Conservation (phyloP, 2,888 invertebrate species). For the Drosophila prostipennis region DNA sequence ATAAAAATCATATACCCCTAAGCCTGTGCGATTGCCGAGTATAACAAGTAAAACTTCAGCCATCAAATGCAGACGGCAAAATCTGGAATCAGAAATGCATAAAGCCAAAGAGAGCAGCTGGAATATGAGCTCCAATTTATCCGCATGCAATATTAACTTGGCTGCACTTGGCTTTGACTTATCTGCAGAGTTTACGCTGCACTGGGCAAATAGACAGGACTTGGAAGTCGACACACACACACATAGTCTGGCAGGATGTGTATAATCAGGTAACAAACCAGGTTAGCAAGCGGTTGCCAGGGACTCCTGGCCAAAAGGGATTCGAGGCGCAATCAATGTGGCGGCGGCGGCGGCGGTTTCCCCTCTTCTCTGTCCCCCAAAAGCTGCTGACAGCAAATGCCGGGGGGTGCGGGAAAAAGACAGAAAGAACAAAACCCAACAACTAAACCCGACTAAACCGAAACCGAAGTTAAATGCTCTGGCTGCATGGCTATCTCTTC, state of each 20-base stretch:
- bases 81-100: slow-evolving; percentile 39
- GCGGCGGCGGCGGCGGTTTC: slow-evolving; percentile 29
- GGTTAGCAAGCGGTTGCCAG: slow-evolving; percentile 35
- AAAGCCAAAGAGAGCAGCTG: slow-evolving; percentile 26
- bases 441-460: slow-evolving; percentile 22
- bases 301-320: slow-evolving; percentile 26
- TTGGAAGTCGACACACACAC: slow-evolving; percentile 44
- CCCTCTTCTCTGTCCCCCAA: slow-evolving; percentile 1
- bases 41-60: slow-evolving; percentile 16
- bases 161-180: slow-evolving; percentile 62
- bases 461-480: slow-evolving; percentile 45
- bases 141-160: slow-evolving; percentile 47
- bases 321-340: slow-evolving; percentile 51
- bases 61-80: slow-evolving; percentile 37
- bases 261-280: slow-evolving; percentile 55
- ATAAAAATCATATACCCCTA: neutral
- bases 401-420: no score
- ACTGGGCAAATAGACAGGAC: slow-evolving; percentile 64
- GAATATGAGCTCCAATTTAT: slow-evolving; percentile 48
- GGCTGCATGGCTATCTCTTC: slow-evolving; percentile 21
- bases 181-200: slow-evolving; percentile 64
- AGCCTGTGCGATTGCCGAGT: slow-evolving; percentile 1
- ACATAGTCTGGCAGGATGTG: slow-evolving; percentile 2
- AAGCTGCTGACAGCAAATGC: slow-evolving; percentile 42
- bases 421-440: neutral